These are phyloP conservation scores for Epinephelus fuscoguttatus DNA, from an alignment of 2,113 vertebrate species.

Conservation along the genomic window DNA sequence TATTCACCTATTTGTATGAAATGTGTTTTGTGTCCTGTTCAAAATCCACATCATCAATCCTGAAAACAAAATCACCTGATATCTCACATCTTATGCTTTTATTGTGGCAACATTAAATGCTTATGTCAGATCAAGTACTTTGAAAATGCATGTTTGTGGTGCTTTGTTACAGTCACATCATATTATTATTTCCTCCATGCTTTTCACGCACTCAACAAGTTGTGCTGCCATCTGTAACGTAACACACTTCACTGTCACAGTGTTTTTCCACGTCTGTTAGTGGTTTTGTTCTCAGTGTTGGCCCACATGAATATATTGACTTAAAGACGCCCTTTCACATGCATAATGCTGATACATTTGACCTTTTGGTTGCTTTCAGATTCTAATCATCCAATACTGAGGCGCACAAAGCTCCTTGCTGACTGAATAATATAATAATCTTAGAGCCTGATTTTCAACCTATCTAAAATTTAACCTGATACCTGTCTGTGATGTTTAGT, in stretches of 20 bases:
- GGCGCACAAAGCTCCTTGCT: background rate
- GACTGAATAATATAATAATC: background rate
- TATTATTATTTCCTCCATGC: background rate
- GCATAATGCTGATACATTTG: slow-evolving; percentile 12
- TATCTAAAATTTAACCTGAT: background rate
- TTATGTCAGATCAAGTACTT: background rate
- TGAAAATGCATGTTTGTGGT: background rate
- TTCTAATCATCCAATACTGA: background rate
- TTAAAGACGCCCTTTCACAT: slow-evolving; percentile 16
- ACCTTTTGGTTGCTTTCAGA: slow-evolving; percentile 10
- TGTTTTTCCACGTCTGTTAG: background rate
- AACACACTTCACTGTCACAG: background rate
- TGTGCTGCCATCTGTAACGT: background rate
- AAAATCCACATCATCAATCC: background rate
- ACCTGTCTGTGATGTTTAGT: background rate
- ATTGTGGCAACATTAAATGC: background rate
- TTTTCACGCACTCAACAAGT: background rate
- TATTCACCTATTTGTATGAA: background rate
- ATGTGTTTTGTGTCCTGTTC: background rate
- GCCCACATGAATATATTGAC: slow-evolving; percentile 5
- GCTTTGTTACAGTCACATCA: background rate
- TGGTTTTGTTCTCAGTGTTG: slow-evolving; percentile 1
- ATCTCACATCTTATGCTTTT: background rate
- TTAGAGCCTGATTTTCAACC: background rate
- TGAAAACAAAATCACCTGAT: too few species aligned